A percentile compares a stretch with the other conserved stretches of the same genome.
These are phyloP conservation scores for Neodiprion virginianus DNA, from an alignment of 1,140 invertebrate genomes.

Conservation along the genomic window DNA sequence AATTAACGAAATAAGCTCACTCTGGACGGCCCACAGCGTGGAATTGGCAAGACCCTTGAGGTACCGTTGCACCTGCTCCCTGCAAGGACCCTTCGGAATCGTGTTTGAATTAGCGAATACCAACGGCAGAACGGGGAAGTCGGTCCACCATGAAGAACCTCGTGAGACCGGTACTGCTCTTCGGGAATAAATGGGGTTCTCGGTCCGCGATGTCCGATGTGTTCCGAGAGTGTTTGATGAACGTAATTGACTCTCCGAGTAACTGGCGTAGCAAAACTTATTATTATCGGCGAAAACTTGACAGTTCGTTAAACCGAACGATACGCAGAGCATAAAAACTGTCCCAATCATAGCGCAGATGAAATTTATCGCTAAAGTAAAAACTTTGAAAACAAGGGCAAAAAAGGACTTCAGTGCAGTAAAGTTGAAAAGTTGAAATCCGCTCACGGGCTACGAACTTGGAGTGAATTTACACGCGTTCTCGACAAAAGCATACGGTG, in stretches of 20 bases:
- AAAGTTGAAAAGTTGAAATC: no score
- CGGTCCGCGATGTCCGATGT: neutral
- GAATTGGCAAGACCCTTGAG: slow-evolving; percentile 37
- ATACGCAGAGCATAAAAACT: neutral
- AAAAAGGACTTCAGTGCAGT: no score
- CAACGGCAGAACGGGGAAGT: slow-evolving; percentile 38
- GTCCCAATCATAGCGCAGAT: neutral
- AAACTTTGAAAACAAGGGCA: no score
- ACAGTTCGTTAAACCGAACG: neutral
- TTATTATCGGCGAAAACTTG: neutral
- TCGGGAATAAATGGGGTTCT: neutral
- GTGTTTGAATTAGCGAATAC: slow-evolving; percentile 32
- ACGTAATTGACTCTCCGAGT: neutral
- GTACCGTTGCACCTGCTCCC: slow-evolving; percentile 35
- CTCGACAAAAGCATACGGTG: no score
- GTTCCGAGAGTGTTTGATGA: neutral
- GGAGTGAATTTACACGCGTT: no score
- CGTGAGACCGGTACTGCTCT: no score
- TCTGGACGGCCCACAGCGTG: slow-evolving; percentile 45
- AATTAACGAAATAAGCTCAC: slow-evolving; percentile 29
- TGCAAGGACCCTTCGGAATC: slow-evolving; percentile 38
- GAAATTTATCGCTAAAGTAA: no score
- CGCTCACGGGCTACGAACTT: no score
- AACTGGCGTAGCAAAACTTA: neutral
- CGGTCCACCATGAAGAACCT: slow-evolving; percentile 28